These are phyloP conservation scores for Exaiptasia diaphana DNA, from an alignment of 64 coral and sea anemone species.

Conservation along the genomic window DNA sequence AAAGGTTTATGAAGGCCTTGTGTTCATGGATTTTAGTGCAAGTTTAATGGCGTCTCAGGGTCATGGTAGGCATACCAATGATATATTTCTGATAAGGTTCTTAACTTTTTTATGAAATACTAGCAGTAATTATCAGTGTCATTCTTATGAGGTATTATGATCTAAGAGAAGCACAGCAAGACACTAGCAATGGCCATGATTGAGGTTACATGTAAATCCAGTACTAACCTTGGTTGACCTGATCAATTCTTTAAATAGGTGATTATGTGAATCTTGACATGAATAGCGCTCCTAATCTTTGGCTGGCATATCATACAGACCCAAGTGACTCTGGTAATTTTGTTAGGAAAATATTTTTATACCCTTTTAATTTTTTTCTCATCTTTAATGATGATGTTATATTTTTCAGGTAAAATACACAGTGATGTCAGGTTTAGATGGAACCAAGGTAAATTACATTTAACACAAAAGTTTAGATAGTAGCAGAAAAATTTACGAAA, in stretches of 20 bases:
- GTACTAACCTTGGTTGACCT: too few relatives aligned
- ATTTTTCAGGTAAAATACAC: constrained; percentile 26
- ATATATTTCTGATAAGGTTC: background rate
- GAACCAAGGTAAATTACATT: constrained; percentile 10
- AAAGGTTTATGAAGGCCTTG: constrained; percentile 36
- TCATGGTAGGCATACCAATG: background rate
- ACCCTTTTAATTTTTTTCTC: background rate
- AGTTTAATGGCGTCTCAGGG: background rate
- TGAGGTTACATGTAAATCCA: too few relatives aligned
- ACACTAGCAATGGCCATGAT: too few relatives aligned
- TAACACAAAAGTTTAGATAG: background rate
- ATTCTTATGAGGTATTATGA: too few relatives aligned
- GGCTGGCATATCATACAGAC: constrained; percentile 37
- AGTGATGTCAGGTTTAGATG: constrained; percentile 35
- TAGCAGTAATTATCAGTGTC: background rate
- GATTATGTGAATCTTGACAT: background rate
- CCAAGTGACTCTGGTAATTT: constrained; percentile 34
- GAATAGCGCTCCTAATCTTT: background rate
- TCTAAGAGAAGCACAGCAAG: too few relatives aligned
- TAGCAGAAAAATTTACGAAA: too few relatives aligned
- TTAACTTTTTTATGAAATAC: background rate
- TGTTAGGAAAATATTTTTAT: background rate
- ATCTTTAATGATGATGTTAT: background rate
- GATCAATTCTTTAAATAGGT: background rate
- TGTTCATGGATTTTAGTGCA: constrained; percentile 30